A percentile compares a stretch with the other conserved stretches of the same genome.
These are phyloP conservation scores for Ciona savignyi DNA, from an alignment of 23 tunicate species.

Conservation along the genomic window DNA sequence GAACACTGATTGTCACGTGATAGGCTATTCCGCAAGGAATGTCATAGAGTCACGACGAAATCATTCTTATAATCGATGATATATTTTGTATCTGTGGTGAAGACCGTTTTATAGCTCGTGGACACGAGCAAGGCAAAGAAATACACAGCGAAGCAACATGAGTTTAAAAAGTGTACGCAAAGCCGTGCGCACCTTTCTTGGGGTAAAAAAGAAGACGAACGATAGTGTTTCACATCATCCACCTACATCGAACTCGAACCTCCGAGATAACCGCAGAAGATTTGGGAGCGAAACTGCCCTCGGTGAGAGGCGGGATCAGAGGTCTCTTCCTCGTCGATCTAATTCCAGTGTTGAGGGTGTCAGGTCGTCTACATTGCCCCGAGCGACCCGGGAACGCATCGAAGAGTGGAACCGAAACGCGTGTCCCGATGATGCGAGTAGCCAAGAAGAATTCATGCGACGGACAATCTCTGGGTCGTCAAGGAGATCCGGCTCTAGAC, in stretches of 20 bases:
- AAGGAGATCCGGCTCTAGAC: background rate
- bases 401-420: conserved; percentile 31
- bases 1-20: conserved; percentile 15
- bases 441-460: background rate
- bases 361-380: conserved; percentile 15
- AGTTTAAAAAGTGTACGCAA: conserved; percentile 10
- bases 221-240: background rate
- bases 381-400: conserved; percentile 2
- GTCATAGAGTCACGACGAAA: background rate
- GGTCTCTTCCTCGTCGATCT: background rate
- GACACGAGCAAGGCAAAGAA: too few species aligned
- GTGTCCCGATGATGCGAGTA: background rate
- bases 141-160: too few species aligned
- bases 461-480: background rate
- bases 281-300: conserved; percentile 9
- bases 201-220: conserved; percentile 14
- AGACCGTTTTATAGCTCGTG: too few species aligned
- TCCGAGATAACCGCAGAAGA: conserved; percentile 3
- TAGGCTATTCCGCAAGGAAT: conserved; percentile 7
- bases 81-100: too few species aligned
- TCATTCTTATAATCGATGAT: background rate
- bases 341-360: conserved; percentile 1
- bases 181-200: conserved; percentile 26
- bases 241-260: background rate
- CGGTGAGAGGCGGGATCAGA: background rate